Conservation (phyloP, 37 sponge, comb jelly and placozoan genomes). For the Haliclona indistincta region DNA sequence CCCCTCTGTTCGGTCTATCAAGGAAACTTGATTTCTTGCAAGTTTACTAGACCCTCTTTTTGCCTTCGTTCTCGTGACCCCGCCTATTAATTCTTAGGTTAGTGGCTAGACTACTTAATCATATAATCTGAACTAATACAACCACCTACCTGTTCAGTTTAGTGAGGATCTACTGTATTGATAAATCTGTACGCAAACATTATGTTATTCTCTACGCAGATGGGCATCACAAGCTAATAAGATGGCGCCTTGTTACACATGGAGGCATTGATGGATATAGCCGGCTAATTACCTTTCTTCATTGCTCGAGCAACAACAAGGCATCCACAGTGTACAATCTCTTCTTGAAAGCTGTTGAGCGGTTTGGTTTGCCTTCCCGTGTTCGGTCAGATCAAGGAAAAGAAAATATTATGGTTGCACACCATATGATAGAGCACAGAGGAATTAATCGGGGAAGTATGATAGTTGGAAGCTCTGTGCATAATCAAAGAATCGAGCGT, state of each 20-base stretch:
- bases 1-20: no score
- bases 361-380: constrained; percentile 52
- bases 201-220: constrained; percentile 11
- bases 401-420: constrained; percentile 48
- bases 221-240: constrained; percentile 45
- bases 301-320: constrained; percentile 51
- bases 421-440: constrained; percentile 46
- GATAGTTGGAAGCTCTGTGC: constrained; percentile 47
- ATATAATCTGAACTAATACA: no score
- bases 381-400: constrained; percentile 49
- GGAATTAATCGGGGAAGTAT: constrained; percentile 32
- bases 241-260: constrained; percentile 36
- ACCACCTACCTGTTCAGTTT: no score
- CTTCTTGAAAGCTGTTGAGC: constrained; percentile 20
- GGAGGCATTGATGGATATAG: no score
- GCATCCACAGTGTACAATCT: constrained; percentile 41
- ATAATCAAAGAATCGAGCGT: constrained; percentile 63
- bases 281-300: neutral
- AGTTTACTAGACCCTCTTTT: no score
- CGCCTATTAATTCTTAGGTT: no score
- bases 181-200: no score
- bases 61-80: no score
- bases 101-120: no score
- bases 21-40: no score
- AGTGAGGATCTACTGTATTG: no score